phyloP scores from a whole-genome alignment of 2,113 vertebrate genomes.

The Silurus glanis region DNA sequence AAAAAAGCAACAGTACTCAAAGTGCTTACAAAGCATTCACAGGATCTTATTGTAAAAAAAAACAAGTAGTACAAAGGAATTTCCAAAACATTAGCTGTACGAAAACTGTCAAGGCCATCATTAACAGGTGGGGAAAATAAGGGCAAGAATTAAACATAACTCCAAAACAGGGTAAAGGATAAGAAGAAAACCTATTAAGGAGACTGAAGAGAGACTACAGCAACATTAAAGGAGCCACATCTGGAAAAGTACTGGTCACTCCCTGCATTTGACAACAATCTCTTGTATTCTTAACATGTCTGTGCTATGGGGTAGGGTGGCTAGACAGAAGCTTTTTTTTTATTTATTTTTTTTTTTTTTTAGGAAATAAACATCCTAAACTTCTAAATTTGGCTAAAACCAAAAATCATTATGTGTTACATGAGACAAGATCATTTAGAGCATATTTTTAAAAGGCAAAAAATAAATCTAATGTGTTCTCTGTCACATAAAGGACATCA shows the following conservation, averaged over 20 bases:
- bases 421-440: neutral
- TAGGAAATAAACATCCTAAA: neutral
- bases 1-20: neutral
- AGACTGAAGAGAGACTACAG: neutral
- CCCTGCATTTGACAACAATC: neutral
- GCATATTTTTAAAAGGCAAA: neutral
- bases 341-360: neutral
- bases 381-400: neutral
- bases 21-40: neutral
- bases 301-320: neutral
- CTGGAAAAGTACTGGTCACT: neutral
- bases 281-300: neutral
- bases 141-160: neutral
- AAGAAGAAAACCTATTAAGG: neutral
- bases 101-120: neutral
- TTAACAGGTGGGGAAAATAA: neutral
- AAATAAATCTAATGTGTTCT: neutral
- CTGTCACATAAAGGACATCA: neutral
- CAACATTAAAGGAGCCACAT: constrained; percentile 3
- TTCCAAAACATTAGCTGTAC: neutral
- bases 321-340: neutral
- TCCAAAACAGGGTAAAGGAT: neutral
- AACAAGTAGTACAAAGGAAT: neutral
- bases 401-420: neutral
- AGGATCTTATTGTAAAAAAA: neutral